These are phyloP conservation scores for Halichoeres trimaculatus DNA, from an alignment of 2,113 vertebrate genomes.

Conservation along the genomic window DNA sequence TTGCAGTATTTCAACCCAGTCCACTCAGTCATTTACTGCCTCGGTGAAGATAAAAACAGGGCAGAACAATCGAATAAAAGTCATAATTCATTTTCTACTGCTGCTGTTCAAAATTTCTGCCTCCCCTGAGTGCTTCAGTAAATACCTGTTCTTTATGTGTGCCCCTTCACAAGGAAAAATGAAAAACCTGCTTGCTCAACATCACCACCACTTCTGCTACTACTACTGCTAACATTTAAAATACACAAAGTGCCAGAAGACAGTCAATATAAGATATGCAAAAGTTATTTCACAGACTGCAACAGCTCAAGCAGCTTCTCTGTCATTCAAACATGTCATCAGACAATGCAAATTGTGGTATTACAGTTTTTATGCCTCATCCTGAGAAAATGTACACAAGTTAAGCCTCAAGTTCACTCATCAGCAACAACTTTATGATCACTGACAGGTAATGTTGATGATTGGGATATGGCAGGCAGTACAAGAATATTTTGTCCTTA, in stretches of 20 bases:
- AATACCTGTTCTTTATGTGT: not conserved
- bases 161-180: not conserved
- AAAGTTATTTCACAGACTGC: not conserved
- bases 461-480: too few relatives aligned
- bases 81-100: not conserved
- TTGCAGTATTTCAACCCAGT: constrained; percentile 2
- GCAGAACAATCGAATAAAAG: constrained; percentile 13
- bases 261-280: too few relatives aligned
- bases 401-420: too few relatives aligned
- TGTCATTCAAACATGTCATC: too few relatives aligned
- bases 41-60: not conserved
- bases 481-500: too few relatives aligned
- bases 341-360: too few relatives aligned
- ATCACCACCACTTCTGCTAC: not conserved
- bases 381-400: too few relatives aligned
- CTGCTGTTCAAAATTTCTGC: not conserved
- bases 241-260: not conserved
- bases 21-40: constrained; percentile 2
- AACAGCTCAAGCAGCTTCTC: too few relatives aligned
- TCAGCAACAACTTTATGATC: too few relatives aligned
- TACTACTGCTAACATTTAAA: not conserved
- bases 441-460: too few relatives aligned
- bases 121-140: not conserved
- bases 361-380: too few relatives aligned
- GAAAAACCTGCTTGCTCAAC: not conserved